These are phyloP conservation scores for Speoplatyrhinus poulsoni DNA, from an alignment of 2,113 vertebrate genomes.

Conservation along the genomic window DNA sequence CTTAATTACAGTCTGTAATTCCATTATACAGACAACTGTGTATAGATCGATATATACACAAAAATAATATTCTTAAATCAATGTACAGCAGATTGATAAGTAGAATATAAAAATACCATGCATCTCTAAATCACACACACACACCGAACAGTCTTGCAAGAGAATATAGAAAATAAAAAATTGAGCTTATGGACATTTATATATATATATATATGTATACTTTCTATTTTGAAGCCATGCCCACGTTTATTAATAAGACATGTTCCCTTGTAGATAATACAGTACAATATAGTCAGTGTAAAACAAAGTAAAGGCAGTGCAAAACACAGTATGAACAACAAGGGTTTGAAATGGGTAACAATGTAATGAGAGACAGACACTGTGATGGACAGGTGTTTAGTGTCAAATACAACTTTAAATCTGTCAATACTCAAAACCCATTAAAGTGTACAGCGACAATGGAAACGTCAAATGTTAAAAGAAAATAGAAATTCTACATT, in stretches of 20 bases:
- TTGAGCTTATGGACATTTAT: neutral
- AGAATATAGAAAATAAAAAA: slow-evolving; percentile 27
- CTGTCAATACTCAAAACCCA: neutral
- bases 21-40: slow-evolving; percentile 21
- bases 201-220: no score
- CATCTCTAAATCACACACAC: slow-evolving; percentile 48
- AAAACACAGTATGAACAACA: slow-evolving; percentile 20
- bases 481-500: neutral
- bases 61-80: slow-evolving; percentile 21
- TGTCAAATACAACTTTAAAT: neutral
- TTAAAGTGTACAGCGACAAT: neutral
- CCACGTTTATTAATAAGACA: neutral
- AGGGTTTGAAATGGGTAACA: neutral
- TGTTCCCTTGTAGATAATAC: slow-evolving; percentile 32
- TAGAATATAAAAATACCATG: slow-evolving; percentile 70
- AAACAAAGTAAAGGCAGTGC: neutral
- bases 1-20: slow-evolving; percentile 45
- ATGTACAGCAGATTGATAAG: slow-evolving; percentile 39
- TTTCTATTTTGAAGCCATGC: slow-evolving; percentile 3
- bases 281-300: slow-evolving; percentile 10
- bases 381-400: neutral
- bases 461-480: neutral
- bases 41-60: slow-evolving; percentile 37
- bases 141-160: slow-evolving; percentile 43
- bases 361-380: neutral